Percentiles rank a stretch among this genome's conserved stretches.
Evolutionary conservation across 2,797 vertebrate species (phyloP).

Genomic region (Hippopotamyrus pictus): DNA sequence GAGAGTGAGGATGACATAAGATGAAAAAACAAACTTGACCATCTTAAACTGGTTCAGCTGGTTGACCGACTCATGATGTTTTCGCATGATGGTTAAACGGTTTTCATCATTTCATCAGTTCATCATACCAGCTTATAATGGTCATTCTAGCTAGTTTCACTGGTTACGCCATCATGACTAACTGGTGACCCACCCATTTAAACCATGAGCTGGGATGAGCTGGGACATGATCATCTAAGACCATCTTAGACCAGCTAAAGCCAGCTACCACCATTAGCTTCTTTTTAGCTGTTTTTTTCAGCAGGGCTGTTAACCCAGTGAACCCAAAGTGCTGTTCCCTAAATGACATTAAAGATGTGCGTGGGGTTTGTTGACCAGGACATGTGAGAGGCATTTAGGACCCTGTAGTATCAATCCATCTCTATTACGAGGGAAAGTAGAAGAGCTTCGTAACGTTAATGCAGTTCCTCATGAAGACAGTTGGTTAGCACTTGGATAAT

Average conservation of each 20-base stretch:
- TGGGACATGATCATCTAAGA: not conserved
- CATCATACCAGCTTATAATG: not conserved
- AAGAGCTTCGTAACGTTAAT: not conserved
- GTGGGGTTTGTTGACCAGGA: not conserved
- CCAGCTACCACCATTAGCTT: not conserved
- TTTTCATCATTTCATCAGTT: too few species aligned
- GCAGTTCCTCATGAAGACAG: not conserved
- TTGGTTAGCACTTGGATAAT: not conserved
- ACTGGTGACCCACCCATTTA: not conserved
- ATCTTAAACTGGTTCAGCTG: not conserved
- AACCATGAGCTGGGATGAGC: not conserved
- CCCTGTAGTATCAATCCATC: not conserved
- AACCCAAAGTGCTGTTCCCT: not conserved
- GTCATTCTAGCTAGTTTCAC: not conserved
- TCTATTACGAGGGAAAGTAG: not conserved
- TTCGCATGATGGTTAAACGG: not conserved
- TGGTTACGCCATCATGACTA: not conserved
- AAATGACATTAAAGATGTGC: not conserved
- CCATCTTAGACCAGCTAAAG: not conserved
- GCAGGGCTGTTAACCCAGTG: not conserved
- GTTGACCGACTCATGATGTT: not conserved
- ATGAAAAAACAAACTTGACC: not conserved
- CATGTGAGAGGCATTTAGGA: not conserved
- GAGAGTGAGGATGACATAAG: not conserved
- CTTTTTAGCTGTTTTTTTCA: not conserved